Conservation (phyloP, 2,888 invertebrate genomes). For the Urechis unicinctus region DNA sequence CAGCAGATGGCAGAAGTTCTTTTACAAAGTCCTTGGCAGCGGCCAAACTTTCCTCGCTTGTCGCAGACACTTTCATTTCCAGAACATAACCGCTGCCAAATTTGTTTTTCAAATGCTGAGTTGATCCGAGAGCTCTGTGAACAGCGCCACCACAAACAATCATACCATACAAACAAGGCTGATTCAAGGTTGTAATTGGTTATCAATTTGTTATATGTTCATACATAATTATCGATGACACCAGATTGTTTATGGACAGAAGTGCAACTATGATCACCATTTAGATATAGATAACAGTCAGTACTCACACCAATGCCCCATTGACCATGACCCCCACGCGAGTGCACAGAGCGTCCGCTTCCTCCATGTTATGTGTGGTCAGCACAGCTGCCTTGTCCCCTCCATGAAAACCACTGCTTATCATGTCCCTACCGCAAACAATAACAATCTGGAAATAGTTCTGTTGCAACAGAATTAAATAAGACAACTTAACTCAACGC, state of each 20-base stretch:
- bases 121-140: slow-evolving; percentile 71
- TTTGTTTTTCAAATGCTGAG: slow-evolving; percentile 78
- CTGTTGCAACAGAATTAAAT: too few relatives aligned
- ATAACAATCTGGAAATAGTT: background rate
- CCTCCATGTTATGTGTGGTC: slow-evolving; percentile 87
- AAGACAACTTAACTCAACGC: too few relatives aligned
- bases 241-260: too few relatives aligned
- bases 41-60: too few relatives aligned
- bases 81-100: slow-evolving; percentile 80
- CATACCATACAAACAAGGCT: too few relatives aligned
- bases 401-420: slow-evolving; percentile 41
- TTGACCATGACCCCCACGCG: slow-evolving; percentile 83
- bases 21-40: slow-evolving; percentile 56
- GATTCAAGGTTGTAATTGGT: background rate
- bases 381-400: slow-evolving; percentile 56
- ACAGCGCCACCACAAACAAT: too few relatives aligned
- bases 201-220: background rate
- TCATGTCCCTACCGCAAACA: slow-evolving; percentile 45
- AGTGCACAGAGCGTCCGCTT: slow-evolving; percentile 79
- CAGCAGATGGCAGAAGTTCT: slow-evolving; percentile 65
- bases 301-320: slow-evolving; percentile 65
- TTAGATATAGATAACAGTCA: too few relatives aligned
- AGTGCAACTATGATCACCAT: too few relatives aligned
- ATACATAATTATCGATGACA: background rate
- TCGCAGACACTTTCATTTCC: slow-evolving; percentile 66